A percentile compares a stretch with the other conserved stretches of the same genome.
Conservation (phyloP, 1,140 invertebrate species). For the Neoseiulus cucumeris region DNA sequence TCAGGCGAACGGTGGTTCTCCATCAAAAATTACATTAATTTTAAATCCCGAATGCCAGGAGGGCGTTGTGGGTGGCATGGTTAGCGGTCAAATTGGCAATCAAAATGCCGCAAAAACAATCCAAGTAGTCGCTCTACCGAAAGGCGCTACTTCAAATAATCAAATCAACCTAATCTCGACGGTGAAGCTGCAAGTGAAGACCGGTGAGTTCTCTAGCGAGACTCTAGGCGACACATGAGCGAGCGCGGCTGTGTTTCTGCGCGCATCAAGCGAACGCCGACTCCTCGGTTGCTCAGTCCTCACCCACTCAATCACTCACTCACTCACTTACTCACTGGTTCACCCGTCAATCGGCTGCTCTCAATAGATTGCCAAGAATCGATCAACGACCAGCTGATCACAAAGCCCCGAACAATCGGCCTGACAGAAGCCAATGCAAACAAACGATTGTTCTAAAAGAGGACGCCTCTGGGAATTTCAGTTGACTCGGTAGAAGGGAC, state of each 20-base stretch:
- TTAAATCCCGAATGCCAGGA: constrained; percentile 6
- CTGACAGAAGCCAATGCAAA: no score
- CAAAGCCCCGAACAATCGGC: no score
- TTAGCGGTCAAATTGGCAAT: background rate
- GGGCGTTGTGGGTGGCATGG: background rate
- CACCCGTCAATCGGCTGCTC: no score
- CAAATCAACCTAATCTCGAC: constrained; percentile 5
- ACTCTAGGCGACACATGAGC: background rate
- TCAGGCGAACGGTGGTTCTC: constrained; percentile 4
- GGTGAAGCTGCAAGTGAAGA: constrained; percentile 9
- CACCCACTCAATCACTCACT: no score
- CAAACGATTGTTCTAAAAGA: no score
- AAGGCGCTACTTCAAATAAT: background rate
- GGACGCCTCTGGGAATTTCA: background rate
- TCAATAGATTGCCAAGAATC: no score
- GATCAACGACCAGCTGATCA: no score
- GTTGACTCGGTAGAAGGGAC: background rate
- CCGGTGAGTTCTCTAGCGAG: background rate
- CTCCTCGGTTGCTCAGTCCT: background rate
- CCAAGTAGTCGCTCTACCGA: background rate
- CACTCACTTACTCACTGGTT: no score
- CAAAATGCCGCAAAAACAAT: background rate
- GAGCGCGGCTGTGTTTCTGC: background rate
- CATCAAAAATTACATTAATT: constrained; percentile 5
- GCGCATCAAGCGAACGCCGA: background rate